Percentiles rank a stretch among this genome's conserved stretches.
Conservation (phyloP, 2,888 invertebrate species). For the Epirrita christyi region DNA sequence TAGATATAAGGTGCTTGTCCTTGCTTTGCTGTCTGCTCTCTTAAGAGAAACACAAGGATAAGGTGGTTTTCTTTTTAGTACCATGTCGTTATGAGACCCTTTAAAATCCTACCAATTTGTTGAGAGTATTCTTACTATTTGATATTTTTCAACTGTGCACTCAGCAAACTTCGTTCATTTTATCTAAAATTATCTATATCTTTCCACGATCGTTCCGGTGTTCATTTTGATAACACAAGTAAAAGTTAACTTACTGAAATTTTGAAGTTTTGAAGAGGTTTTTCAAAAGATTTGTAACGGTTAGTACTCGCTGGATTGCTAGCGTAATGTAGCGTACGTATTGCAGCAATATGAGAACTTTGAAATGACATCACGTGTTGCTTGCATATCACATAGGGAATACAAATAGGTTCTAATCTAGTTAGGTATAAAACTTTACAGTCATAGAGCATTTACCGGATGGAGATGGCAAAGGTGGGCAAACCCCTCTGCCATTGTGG, state of each 20-base stretch:
- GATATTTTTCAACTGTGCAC: background rate
- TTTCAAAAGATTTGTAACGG: slow-evolving; percentile 21
- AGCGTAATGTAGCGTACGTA: slow-evolving; percentile 3
- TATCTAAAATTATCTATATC: slow-evolving; percentile 24
- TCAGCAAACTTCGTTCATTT: slow-evolving; percentile 17
- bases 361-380: slow-evolving; percentile 18
- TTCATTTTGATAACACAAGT: slow-evolving; percentile 29
- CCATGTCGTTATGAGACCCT: too few relatives aligned
- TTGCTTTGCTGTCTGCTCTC: too few relatives aligned
- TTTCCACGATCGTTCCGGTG: slow-evolving; percentile 23
- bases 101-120: too few relatives aligned
- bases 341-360: slow-evolving; percentile 16
- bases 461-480: too few relatives aligned
- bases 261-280: slow-evolving; percentile 20
- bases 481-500: too few relatives aligned
- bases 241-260: slow-evolving; percentile 22
- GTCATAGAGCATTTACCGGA: too few relatives aligned
- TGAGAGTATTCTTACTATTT: too few relatives aligned
- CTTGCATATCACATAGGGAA: slow-evolving; percentile 11
- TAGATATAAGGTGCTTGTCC: too few relatives aligned
- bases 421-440: background rate
- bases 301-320: slow-evolving; percentile 11
- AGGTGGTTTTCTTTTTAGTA: too few relatives aligned
- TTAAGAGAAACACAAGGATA: too few relatives aligned
- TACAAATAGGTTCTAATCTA: slow-evolving; percentile 10